Evolutionary conservation across 2,113 vertebrate species (phyloP).

Genomic region (Gorilla gorilla): DNA sequence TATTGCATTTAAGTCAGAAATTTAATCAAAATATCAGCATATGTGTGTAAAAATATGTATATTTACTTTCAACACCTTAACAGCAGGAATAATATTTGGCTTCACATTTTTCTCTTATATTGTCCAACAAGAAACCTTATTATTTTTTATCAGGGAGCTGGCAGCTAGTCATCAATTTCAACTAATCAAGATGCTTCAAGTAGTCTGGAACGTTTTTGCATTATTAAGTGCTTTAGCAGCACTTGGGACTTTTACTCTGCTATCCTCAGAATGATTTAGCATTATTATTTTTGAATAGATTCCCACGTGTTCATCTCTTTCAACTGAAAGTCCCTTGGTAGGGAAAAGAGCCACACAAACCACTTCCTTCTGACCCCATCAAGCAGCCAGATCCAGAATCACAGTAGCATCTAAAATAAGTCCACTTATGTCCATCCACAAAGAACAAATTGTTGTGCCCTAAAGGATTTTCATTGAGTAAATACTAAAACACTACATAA

Average conservation of each 20-base stretch:
- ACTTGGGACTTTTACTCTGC: not conserved
- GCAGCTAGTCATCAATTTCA: conserved; percentile 3
- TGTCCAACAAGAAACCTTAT: not conserved
- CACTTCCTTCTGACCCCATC: not conserved
- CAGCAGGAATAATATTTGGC: not conserved
- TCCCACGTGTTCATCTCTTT: not conserved
- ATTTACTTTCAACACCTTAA: not conserved
- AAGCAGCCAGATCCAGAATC: not conserved
- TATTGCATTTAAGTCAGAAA: not conserved
- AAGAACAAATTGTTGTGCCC: not conserved
- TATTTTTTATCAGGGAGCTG: conserved; percentile 34
- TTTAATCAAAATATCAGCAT: not conserved
- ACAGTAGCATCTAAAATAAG: not conserved
- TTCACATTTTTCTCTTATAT: not conserved
- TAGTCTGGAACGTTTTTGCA: conserved; percentile 18
- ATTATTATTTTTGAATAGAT: conserved; percentile 8
- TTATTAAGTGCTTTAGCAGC: conserved; percentile 24
- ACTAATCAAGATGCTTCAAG: not conserved
- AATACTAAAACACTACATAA: not conserved
- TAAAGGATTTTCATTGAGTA: not conserved
- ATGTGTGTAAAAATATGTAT: not conserved
- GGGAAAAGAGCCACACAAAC: not conserved
- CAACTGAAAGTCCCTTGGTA: not conserved
- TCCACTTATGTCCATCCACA: not conserved
- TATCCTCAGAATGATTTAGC: not conserved